A percentile compares a stretch with the other conserved stretches of the same genome.
Conservation (phyloP, 2,888 invertebrate species). For the Psylliodes chrysocephalus region DNA sequence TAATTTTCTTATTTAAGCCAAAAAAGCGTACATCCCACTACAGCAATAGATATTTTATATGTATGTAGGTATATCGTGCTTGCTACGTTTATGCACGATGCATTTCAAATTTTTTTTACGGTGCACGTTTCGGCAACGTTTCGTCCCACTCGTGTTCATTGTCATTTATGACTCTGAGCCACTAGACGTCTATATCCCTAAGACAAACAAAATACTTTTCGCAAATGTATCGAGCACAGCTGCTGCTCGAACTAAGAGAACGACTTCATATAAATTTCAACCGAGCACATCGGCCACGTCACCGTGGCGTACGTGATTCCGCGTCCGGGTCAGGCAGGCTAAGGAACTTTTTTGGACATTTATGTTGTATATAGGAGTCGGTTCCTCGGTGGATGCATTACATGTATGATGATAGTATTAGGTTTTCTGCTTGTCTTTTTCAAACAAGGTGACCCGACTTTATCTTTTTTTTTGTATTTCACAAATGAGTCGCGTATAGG, state of each 20-base stretch:
- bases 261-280: constrained; percentile 60
- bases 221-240: constrained; percentile 23
- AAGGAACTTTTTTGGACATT: constrained; percentile 60
- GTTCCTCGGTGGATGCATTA: constrained; percentile 56
- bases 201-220: constrained; percentile 8
- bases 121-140: no score
- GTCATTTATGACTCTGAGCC: no score
- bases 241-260: constrained; percentile 47
- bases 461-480: no score
- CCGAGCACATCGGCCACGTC: constrained; percentile 59
- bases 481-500: no score
- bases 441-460: constrained; percentile 33
- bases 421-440: constrained; percentile 47
- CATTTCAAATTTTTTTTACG: no score
- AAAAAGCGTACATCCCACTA: no score
- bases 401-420: constrained; percentile 54
- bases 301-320: constrained; percentile 60
- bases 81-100: no score
- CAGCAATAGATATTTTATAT: no score
- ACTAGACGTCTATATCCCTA: not conserved
- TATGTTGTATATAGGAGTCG: constrained; percentile 59
- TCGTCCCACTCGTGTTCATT: no score
- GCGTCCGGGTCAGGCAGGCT: constrained; percentile 54
- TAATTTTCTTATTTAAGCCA: no score
- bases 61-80: no score